Percentiles rank a stretch among this genome's conserved stretches.
Evolutionary conservation across 2,797 vertebrate species (phyloP).

Genomic region (Heliangelus exortis): DNA sequence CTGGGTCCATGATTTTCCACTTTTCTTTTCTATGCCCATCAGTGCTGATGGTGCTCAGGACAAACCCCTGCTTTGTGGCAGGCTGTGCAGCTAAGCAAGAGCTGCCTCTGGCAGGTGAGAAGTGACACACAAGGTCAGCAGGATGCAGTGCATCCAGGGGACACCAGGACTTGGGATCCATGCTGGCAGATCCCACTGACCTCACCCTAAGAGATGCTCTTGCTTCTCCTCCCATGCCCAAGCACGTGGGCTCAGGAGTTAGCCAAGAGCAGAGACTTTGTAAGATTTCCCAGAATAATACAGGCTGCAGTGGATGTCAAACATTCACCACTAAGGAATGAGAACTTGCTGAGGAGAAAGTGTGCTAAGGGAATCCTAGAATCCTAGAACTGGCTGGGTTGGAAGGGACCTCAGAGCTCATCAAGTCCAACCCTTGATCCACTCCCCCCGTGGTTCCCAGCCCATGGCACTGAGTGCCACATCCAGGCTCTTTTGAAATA

Average conservation of each 20-base stretch:
- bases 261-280: background rate
- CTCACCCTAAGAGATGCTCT: background rate
- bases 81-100: background rate
- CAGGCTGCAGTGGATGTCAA: background rate
- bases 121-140: background rate
- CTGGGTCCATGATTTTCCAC: background rate
- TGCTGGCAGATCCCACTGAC: background rate
- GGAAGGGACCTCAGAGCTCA: too few species aligned
- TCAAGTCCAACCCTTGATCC: too few species aligned
- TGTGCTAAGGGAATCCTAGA: background rate
- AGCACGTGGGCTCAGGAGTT: background rate
- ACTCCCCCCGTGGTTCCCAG: too few species aligned
- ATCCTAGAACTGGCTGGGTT: too few species aligned
- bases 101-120: background rate
- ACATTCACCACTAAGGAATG: accelerated
- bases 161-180: background rate
- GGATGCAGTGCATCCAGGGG: background rate
- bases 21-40: background rate
- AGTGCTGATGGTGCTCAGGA: background rate
- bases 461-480: too few species aligned
- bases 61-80: background rate
- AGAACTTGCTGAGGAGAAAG: background rate
- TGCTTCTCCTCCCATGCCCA: background rate
- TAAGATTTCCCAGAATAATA: too few species aligned
- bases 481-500: too few species aligned